phyloP scores from a whole-genome alignment of 1,140 invertebrate species.

The Zaprionus ghesquierei region DNA sequence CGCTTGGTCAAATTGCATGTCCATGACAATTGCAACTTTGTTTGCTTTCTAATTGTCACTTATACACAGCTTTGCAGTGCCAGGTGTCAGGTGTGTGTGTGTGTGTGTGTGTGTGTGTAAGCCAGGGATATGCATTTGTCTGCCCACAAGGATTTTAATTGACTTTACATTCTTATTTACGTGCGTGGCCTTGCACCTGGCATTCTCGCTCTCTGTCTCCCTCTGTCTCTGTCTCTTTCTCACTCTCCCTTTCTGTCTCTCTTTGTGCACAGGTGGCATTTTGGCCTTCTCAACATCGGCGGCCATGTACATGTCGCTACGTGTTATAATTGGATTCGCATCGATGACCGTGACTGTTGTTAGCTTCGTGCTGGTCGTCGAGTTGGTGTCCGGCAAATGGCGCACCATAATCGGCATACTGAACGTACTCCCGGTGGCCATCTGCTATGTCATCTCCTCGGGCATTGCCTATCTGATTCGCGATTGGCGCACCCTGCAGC shows the following conservation, averaged over 20 bases:
- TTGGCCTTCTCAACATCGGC: conserved; percentile 86
- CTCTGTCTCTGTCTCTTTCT: conserved; percentile 2
- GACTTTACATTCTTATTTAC: conserved; percentile 77
- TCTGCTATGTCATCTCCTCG: conserved; percentile 88
- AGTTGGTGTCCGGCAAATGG: conserved; percentile 88
- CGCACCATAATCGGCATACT: conserved; percentile 88
- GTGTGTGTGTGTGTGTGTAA: conserved; percentile 23
- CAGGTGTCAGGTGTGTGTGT: neutral
- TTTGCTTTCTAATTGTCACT: conserved; percentile 75
- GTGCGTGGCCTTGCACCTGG: conserved; percentile 72
- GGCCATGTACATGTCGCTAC: conserved; percentile 86
- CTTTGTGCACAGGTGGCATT: conserved; percentile 83
- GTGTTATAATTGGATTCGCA: conserved; percentile 87
- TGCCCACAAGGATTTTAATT: conserved; percentile 66
- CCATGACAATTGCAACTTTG: conserved; percentile 47
- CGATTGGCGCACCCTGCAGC: conserved; percentile 88
- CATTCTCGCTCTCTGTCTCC: conserved; percentile 44
- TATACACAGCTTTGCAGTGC: conserved; percentile 50
- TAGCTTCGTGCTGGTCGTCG: conserved; percentile 89
- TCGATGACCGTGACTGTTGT: conserved; percentile 87
- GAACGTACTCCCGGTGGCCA: conserved; percentile 87
- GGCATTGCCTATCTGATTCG: conserved; percentile 86
- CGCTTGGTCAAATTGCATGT: conserved; percentile 30
- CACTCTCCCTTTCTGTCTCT: neutral
- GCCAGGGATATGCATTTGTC: conserved; percentile 58